Base-by-base conservation (phyloP, 1,140 invertebrate genomes). In the Listronotus oregonensis region DNA sequence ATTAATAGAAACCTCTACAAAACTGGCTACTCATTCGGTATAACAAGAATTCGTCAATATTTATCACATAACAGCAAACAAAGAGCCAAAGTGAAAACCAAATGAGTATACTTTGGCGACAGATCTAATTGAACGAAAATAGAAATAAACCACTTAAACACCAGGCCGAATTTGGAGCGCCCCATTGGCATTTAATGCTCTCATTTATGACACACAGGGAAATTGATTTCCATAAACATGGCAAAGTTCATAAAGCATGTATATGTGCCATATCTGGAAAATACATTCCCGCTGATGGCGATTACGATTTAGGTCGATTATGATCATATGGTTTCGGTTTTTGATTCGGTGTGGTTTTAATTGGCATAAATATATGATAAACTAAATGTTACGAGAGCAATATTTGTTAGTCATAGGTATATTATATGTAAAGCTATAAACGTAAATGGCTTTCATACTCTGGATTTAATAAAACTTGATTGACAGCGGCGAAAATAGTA, bases 181-280 rank as follows among this genome's bases (percentile, higher is more conserved):
- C 34, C 46, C 17, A 46, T 58, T 42, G 18, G 58, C 58, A 47
- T 61, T 59, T 49, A 47, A 27, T 47, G 47, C n/a, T 61, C 47
- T 27, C 46, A 60, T 60, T 60, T 60, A 39, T 60, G 57, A 49
- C 57, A 44, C 60, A 49, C 43, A 14, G 49, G 44, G 46, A 65
- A 65, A 65, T 65, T 65, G 63, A 58, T 65, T 65, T 65, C 63
- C 55, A 65, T 65, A 65, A 65, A 65, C 17, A 42, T 12, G 54
- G 32, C 49, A 51, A 54, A 40, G 51, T 57, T 65, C 51, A 57
- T 65, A 57, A 50, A 57, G 63, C 61, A 54, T 55, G 44, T 39
- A 64, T 55, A 17, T 51, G 54, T 57, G 47, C 49, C 55, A 54
- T 65, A 65, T 65, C 55, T 57, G 37, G 43, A 58, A 65, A 40